These are phyloP conservation scores for Cuculus canorus DNA, from an alignment of 2,797 vertebrate genomes.

Conservation along the genomic window DNA sequence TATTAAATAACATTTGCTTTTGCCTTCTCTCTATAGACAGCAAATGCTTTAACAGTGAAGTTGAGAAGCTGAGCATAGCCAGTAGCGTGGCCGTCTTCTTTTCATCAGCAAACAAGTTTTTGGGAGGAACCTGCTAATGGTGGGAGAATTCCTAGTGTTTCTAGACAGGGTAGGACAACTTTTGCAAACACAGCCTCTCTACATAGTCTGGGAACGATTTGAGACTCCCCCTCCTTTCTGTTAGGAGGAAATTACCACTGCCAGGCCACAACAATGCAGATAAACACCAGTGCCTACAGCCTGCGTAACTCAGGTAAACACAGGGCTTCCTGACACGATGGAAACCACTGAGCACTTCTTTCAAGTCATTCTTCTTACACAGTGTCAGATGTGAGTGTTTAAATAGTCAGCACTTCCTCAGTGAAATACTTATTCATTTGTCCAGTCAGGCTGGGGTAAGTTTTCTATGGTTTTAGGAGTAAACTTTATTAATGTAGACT, in stretches of 20 bases:
- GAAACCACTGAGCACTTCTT: conserved; percentile 59
- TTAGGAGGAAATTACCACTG: conserved; percentile 74
- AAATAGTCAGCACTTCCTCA: conserved; percentile 68
- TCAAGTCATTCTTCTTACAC: conserved; percentile 71
- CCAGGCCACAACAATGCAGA: conserved; percentile 74
- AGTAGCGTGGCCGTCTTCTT: not conserved
- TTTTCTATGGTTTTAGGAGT: conserved; percentile 14
- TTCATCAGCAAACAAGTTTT: not conserved
- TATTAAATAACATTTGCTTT: not conserved
- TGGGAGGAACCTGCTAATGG: not conserved
- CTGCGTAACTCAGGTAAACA: conserved; percentile 74
- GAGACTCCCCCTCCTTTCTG: conserved; percentile 65
- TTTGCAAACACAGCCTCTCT: conserved; percentile 53
- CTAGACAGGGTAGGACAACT: conserved; percentile 36
- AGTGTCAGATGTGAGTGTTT: conserved; percentile 68
- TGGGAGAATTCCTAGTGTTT: conserved; percentile 18
- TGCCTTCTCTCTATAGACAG: not conserved
- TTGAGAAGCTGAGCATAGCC: not conserved
- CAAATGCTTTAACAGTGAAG: not conserved
- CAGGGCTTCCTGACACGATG: conserved; percentile 70
- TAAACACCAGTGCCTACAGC: conserved; percentile 65
- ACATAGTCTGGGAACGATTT: conserved; percentile 72
- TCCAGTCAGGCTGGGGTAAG: not conserved
- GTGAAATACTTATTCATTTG: conserved; percentile 10
- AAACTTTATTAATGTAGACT: not conserved